Evolutionary conservation across 2,113 vertebrate genomes (phyloP), one percentile per base, ranked within the genome.

Genomic region (Oreochromis niloticus): DNA sequence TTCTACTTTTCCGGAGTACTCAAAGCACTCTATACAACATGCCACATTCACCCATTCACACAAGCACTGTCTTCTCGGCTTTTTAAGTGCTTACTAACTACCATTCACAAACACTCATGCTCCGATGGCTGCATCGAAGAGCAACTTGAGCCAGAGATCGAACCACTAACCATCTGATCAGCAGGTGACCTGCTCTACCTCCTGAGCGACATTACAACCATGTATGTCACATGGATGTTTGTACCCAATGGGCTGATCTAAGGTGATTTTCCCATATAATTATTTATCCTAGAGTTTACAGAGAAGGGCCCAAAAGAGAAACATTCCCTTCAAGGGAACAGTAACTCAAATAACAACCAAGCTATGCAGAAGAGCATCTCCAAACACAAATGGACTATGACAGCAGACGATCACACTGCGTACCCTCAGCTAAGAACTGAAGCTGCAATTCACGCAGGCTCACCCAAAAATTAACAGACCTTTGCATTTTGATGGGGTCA

Each of bases 271-370:
- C 1, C 19, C 34, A 9, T 41, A 68, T 68, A 22, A 68, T 5
- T 41, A 39, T 41, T 68, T 22, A 41, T 68, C 63, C n/a, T 24
- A 43, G 63, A 41, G 7, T 43, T 71, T 43, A 71, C 12, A 71
- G n/a, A 71, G 5, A 43, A 71, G 36, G 4, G 12, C 39, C 12
- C 7, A 43, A 14, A 41, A 71, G 3, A 71, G 36, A 43, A 71
- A 71, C 1, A n/a, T 43, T 71, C 0, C 2, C n/a, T 71, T 43
- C 22, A 12, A 71, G 19, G 63, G 0, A 68, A 68, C 34, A 68
- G 63, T 68, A 68, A 68, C 63, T 68, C 34, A 68, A 68, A 68
- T 68, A 68, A 68, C 11, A 68, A 13, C 34, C 63, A 66, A 66
- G 34, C 19, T 66, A 66, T 66, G 34, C 32, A 68, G 34, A 68